Evolutionary conservation across 2,888 invertebrate genomes (phyloP), one percentile per base, ranked within the genome.

Genomic region (Dolichopus griseipennis): DNA sequence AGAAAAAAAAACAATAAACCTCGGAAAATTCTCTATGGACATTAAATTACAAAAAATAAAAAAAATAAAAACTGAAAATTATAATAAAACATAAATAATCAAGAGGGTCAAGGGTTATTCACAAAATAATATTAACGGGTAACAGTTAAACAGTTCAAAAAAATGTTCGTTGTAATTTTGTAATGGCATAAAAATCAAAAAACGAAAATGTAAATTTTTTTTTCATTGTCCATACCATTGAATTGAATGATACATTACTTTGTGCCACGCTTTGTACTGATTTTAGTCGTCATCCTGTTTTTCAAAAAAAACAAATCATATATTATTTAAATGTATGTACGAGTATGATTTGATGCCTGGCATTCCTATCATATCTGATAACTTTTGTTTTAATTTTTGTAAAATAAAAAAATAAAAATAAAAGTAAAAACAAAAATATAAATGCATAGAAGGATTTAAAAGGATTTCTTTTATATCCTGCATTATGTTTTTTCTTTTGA

Each of bases 101-200:
- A 62, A 62, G 7, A 62, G 62, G 62, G 62, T 62, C 62, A 62
- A 62, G 62, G 21, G 62, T 62, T 62, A 52, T 43, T 43, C 52
- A 52, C 18, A 18, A 18, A 52, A 3, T 12, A 6, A 52, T 41
- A 15, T 9, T 41, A 41, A 41, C 5, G 52, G 18, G 18, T 15
- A 18, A 52, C 9, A 9, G 52, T 18, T 9, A 43, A 43, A 15
- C 3, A 12, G n/a, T n/a, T n/a, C n/a, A 15, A 41, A 15, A 41
- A 2, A 41, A 15, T 12, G 41, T 12, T n/a, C n/a, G 43, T 34
- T 7, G 34, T 34, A 34, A 34, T 9, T 5, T 34, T n/a, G n/a
- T 9, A 34, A 9, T 34, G 34, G 34, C 34, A 34, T 34, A 34
- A 34, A 34, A 34, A 34, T 34, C 9, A 5, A 37, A 37, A 37